Conservation (phyloP, 2,888 invertebrate genomes). For the Brachynemurus nebulosus region DNA sequence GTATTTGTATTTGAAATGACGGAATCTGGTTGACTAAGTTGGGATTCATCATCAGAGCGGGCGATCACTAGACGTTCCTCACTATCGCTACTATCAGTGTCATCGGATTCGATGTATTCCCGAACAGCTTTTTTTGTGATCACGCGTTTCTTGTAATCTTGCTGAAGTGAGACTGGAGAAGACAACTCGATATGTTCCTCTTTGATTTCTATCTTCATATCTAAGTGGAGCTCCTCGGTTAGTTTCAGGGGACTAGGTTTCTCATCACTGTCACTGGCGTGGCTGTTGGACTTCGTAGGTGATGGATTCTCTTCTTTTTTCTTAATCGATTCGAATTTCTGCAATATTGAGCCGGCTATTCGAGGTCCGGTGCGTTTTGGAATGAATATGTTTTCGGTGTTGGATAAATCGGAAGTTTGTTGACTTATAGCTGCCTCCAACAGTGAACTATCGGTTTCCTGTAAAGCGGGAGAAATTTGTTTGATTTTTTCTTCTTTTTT, state of each 20-base stretch:
- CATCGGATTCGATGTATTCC: constrained; percentile 41
- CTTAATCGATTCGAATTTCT: constrained; percentile 29
- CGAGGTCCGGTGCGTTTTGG: constrained; percentile 29
- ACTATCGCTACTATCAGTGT: constrained; percentile 48
- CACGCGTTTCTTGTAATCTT: constrained; percentile 23
- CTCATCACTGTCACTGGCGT: not conserved
- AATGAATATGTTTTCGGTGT: constrained; percentile 27
- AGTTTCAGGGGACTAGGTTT: constrained; percentile 10
- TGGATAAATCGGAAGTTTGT: constrained; percentile 23
- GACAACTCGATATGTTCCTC: constrained; percentile 18
- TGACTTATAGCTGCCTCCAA: constrained; percentile 28
- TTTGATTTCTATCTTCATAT: constrained; percentile 18
- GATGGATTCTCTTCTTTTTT: constrained; percentile 20
- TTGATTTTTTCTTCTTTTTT: constrained; percentile 17
- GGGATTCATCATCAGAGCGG: constrained; percentile 29
- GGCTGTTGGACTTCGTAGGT: constrained; percentile 6
- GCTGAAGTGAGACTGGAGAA: constrained; percentile 24
- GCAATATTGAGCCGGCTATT: constrained; percentile 30
- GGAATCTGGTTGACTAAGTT: constrained; percentile 20
- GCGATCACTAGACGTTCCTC: constrained; percentile 47
- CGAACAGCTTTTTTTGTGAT: constrained; percentile 28
- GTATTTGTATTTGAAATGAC: constrained; percentile 21
- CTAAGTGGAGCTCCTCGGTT: constrained; percentile 11
- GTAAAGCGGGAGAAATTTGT: constrained; percentile 29
- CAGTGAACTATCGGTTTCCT: constrained; percentile 29